Base-by-base conservation (phyloP, 2,797 vertebrate species). In the Pempheris klunzingeri region DNA sequence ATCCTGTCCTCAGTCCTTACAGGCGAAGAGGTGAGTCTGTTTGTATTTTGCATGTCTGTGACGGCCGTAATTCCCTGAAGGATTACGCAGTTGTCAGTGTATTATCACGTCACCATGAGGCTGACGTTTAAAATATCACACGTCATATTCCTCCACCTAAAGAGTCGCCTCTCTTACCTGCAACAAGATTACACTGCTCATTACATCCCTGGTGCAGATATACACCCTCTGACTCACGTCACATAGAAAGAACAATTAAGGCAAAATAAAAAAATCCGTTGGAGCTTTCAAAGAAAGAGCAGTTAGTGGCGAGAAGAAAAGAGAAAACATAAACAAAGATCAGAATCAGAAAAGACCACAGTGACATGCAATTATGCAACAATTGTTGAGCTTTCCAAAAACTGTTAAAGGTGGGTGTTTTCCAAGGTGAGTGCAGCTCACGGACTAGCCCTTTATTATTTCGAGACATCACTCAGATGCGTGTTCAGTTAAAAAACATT, bases 261-360 rank as follows among this genome's bases (percentile, higher is more conserved):
- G 34, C 13, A 52, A 32, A 18, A 17, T 70, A 50, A 36, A 22
- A 22, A 64, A 82, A 68, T 20, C 53, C 0, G 57, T 78, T 77
- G 24, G n/a, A 22, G 43, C 11, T 17, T 1, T 32, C 1, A 54
- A 60, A 59, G 43, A 39, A 30, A 34, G 2, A 74, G 32, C 74
- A 52, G 66, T 81, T 49, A 12, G 17, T 3, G 2, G 15, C 28
- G 17, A n/a, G 28, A 49, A 58, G 59, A 30, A 49, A 26, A 55
- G 24, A 43, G 50, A 18, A 49, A 57, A 36, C 1, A 0, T 36
- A 30, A 30, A 5, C 12, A n/a, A 18, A 20, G 38, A 70, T 32
- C 54, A 61, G 34, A 59, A 55, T 30, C 11, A 38, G 49, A 71
- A 49, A 60, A 50, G 5, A 43, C 17, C 9, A 39, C 66, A 14